phyloP scores from a whole-genome alignment of 2,888 invertebrate species.

The Nesidiocoris tenuis region DNA sequence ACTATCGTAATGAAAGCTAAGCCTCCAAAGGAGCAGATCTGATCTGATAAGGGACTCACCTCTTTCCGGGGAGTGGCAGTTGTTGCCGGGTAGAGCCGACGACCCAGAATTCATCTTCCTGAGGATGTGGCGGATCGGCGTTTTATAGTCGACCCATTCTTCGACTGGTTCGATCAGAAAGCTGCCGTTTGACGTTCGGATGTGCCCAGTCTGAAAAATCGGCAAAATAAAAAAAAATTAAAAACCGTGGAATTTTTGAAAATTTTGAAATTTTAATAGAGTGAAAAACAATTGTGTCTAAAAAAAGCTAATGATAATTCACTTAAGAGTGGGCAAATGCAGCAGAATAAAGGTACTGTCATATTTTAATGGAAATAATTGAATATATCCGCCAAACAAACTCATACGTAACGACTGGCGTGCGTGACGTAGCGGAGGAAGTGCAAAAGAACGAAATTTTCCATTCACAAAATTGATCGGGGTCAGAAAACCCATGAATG shows the following conservation, averaged over 20 bases:
- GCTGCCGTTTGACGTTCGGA: slow-evolving; percentile 65
- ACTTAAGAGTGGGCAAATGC: neutral
- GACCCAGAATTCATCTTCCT: slow-evolving; percentile 10
- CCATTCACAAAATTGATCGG: neutral
- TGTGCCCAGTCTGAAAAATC: slow-evolving; percentile 65
- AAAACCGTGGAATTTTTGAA: no score
- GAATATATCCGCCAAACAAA: no score
- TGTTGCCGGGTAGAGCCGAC: neutral
- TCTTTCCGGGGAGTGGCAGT: slow-evolving; percentile 24
- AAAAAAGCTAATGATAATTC: neutral
- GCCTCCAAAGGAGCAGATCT: no score
- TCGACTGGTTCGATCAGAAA: slow-evolving; percentile 69
- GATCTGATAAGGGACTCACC: slow-evolving; percentile 5
- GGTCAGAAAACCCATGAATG: neutral
- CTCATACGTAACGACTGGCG: no score
- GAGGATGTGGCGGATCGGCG: slow-evolving; percentile 58
- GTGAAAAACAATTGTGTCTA: neutral
- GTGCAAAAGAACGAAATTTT: neutral
- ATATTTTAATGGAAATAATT: no score
- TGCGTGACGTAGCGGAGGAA: no score
- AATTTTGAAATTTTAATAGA: no score
- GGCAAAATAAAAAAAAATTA: neutral
- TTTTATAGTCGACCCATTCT: slow-evolving; percentile 55
- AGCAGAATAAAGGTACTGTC: neutral
- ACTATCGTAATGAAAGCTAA: neutral